A percentile compares a stretch with the other conserved stretches of the same genome.
phyloP scores from a whole-genome alignment of 2,797 vertebrate genomes.

The Gobionotothen gibberifrons region DNA sequence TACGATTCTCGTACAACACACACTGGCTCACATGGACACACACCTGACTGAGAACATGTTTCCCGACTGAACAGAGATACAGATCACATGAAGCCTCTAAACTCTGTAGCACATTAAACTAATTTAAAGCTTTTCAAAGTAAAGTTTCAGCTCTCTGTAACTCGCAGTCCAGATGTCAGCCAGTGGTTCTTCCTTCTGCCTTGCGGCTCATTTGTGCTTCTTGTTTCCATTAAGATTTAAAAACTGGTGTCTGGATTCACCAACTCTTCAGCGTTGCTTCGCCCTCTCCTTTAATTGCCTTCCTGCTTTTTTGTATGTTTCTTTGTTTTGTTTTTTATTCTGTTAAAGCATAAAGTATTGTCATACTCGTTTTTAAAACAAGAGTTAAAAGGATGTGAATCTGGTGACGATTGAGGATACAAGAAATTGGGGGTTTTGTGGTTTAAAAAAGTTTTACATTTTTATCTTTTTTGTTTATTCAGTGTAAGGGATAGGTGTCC shows the following conservation, averaged over 20 bases:
- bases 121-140: conserved; percentile 32
- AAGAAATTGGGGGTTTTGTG: conserved; percentile 49
- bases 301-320: conserved; percentile 63
- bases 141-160: conserved; percentile 9
- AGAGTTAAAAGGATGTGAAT: conserved; percentile 56
- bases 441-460: conserved; percentile 76
- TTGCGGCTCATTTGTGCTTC: conserved; percentile 46
- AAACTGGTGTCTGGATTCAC: conserved; percentile 25
- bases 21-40: conserved; percentile 21
- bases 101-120: conserved; percentile 43
- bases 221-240: conserved; percentile 32
- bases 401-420: conserved; percentile 54
- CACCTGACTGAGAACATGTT: conserved; percentile 22
- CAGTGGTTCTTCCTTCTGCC: conserved; percentile 25
- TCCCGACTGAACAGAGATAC: conserved; percentile 45
- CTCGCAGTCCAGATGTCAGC: conserved; percentile 19
- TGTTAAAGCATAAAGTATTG: conserved; percentile 72
- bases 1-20: conserved; percentile 24
- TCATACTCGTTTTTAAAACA: conserved; percentile 64
- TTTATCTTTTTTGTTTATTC: conserved; percentile 69
- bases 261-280: conserved; percentile 48
- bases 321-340: conserved; percentile 50
- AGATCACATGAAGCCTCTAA: conserved; percentile 37
- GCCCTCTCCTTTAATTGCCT: conserved; percentile 77
- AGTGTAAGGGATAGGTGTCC: conserved; percentile 58